These are phyloP conservation scores for Bathynomus jamesi DNA, from an alignment of 1,140 invertebrate species.

Conservation along the genomic window DNA sequence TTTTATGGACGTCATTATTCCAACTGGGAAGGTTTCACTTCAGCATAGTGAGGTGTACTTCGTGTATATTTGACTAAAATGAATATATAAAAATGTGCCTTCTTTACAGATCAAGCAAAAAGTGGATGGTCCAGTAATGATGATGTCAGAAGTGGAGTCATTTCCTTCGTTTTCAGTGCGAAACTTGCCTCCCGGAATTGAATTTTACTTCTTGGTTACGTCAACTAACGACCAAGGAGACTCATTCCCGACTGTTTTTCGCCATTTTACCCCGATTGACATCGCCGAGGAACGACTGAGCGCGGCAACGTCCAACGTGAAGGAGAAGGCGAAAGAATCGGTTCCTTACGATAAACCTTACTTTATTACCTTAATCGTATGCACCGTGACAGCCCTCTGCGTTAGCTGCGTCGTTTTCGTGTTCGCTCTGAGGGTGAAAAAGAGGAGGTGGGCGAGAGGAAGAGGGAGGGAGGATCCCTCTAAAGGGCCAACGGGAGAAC, in stretches of 20 bases:
- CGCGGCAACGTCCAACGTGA: background rate
- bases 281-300: background rate
- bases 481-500: background rate
- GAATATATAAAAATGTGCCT: too few relatives aligned
- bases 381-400: background rate
- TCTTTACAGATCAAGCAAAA: background rate
- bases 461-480: background rate
- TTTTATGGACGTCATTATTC: too few relatives aligned
- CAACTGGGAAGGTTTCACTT: too few relatives aligned
- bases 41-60: too few relatives aligned
- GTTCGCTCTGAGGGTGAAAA: background rate
- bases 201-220: background rate
- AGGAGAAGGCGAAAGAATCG: background rate
- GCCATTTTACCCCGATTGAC: background rate
- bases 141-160: background rate
- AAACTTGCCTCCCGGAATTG: background rate
- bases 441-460: background rate
- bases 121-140: background rate
- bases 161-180: background rate
- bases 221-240: background rate
- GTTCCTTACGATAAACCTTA: background rate
- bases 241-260: background rate
- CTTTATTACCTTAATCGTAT: background rate
- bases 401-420: background rate
- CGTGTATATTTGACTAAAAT: too few relatives aligned